Conservation (phyloP, 2,888 invertebrate species). For the Nomada fabriciana region DNA sequence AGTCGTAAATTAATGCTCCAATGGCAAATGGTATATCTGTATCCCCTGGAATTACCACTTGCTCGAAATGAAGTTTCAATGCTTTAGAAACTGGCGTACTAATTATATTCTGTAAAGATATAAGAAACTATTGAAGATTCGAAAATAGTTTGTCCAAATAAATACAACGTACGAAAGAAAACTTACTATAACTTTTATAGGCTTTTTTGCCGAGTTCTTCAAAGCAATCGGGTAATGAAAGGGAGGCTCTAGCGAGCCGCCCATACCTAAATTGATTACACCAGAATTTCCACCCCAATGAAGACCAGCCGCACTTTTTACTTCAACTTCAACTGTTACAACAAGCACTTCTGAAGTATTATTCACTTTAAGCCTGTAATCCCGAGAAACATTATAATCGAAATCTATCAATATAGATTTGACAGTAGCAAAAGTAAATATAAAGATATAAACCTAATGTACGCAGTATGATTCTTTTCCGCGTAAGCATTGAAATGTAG, state of each 20-base stretch:
- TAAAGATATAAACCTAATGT: slow-evolving; percentile 89
- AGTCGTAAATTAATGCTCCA: slow-evolving; percentile 89
- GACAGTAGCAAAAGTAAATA: not conserved
- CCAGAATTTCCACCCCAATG: slow-evolving; percentile 90
- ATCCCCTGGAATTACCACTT: slow-evolving; percentile 88
- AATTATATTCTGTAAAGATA: slow-evolving; percentile 84
- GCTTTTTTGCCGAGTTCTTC: slow-evolving; percentile 88
- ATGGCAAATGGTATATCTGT: slow-evolving; percentile 87
- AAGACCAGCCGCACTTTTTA: slow-evolving; percentile 88
- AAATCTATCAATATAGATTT: not conserved
- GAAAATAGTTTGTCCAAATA: not conserved
- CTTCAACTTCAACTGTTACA: slow-evolving; percentile 94
- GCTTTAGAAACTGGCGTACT: slow-evolving; percentile 88
- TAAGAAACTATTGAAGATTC: not conserved
- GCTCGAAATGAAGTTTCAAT: slow-evolving; percentile 88
- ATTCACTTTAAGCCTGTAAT: slow-evolving; percentile 89
- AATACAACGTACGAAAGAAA: not conserved
- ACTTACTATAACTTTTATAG: slow-evolving; percentile 88
- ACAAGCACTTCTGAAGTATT: slow-evolving; percentile 89
- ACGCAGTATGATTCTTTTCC: slow-evolving; percentile 94
- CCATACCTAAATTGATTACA: slow-evolving; percentile 92
- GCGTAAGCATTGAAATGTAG: slow-evolving; percentile 91
- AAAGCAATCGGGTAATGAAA: slow-evolving; percentile 88
- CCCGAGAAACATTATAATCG: slow-evolving; percentile 29
- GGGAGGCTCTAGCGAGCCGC: slow-evolving; percentile 89